These are phyloP conservation scores for Ptiloglossa arizonensis DNA, from an alignment of 1,140 invertebrate genomes.

Conservation along the genomic window DNA sequence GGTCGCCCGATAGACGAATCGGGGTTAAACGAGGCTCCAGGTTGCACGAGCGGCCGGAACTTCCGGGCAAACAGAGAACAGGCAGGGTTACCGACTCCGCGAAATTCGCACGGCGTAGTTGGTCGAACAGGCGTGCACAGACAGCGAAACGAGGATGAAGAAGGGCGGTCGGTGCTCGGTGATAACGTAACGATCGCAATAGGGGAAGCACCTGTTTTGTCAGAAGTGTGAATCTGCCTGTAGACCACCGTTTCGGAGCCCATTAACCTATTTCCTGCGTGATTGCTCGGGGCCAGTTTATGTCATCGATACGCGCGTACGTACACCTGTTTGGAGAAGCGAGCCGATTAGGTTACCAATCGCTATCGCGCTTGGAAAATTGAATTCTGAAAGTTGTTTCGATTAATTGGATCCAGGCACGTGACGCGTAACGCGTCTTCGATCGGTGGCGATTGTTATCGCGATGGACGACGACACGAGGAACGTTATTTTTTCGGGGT, in stretches of 20 bases:
- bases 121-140: conserved; percentile 16
- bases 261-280: conserved; percentile 67
- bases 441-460: no score
- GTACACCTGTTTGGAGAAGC: conserved; percentile 6
- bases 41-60: conserved; percentile 37
- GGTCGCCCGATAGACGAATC: conserved; percentile 50
- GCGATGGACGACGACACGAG: no score
- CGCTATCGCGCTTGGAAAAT: not conserved
- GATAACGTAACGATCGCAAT: not conserved
- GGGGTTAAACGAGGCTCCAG: conserved; percentile 49
- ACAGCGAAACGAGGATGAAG: not conserved
- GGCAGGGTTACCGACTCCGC: conserved; percentile 1
- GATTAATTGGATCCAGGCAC: no score
- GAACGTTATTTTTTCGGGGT: no score
- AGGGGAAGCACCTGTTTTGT: not conserved
- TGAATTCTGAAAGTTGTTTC: not conserved
- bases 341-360: conserved; percentile 9
- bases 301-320: conserved; percentile 52
- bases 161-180: no score
- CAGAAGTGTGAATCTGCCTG: conserved; percentile 16
- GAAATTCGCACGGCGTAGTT: conserved; percentile 44
- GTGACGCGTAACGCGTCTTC: no score
- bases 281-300: conserved; percentile 52
- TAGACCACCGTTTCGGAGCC: conserved; percentile 46
- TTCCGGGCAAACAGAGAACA: conserved; percentile 54